Base-by-base conservation (phyloP, 2,113 vertebrate species). In the Panthera uncia region DNA sequence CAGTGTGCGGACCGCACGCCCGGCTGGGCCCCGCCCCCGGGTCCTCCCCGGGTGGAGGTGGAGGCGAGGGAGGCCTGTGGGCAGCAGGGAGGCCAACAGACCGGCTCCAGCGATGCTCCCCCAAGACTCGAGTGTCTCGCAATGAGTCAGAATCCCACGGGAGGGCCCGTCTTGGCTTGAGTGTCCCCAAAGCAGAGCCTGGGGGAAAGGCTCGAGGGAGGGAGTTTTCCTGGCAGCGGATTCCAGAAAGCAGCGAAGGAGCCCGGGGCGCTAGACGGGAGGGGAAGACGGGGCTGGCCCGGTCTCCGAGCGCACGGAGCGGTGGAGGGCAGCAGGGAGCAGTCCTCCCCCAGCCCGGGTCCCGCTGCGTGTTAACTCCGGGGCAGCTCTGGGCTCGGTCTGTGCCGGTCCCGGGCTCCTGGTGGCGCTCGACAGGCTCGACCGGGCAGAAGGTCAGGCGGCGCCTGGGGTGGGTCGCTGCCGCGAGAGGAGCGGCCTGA, bases 391-490 rank as follows among this genome's bases (percentile, higher is more conserved):
- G 27, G 41, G 25, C 41, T 10, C 2, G 74, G 41, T 31, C 14
- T 18, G 27, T 4, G 14, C 25, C 4, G 73, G 41, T 15, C 73
- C 73, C 71, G 23, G 71, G 36, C 36, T 13, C 71, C 71, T 25
- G 38, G 36, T 23, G 69, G 36, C 71, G 6, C 71, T 27, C 25
- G 41, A 29, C 25, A 2, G 29, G 41, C 27, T 45, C 45, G 45
- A 8, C 73, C 1, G 13, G 14, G 25, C 25, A 2, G 6, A 15
- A 3, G 25, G 73, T 14, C 1, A 8, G 73, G 38, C 0, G 41
- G 73, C 16, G 41, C 27, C 41, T 8, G 41, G 41, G 29, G 66
- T 7, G 52, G 33, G 19, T 11, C 0, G 21, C 50, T 7, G 3
- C 21, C 19, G 23, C n/a, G 4, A 3, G 45, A 48, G 31, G 23